Percentiles rank a stretch among this genome's conserved stretches.
Evolutionary conservation across 1,140 invertebrate genomes (phyloP).

Genomic region (Drosophila simulans): DNA sequence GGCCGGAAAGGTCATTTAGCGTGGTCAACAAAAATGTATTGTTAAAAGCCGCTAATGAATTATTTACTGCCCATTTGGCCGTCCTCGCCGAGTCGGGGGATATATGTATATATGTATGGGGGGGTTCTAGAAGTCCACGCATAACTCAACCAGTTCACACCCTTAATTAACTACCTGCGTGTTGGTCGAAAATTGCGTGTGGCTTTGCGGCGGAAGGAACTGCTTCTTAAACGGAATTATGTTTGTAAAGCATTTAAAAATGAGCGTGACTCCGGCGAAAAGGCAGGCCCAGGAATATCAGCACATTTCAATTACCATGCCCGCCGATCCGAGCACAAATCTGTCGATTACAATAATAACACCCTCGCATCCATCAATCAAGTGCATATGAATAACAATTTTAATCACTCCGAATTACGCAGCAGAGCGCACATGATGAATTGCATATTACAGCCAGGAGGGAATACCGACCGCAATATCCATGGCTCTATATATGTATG

Average conservation of each 20-base stretch:
- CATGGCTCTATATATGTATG: not conserved
- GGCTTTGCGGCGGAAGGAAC: constrained; percentile 46
- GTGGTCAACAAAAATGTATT: constrained; percentile 72
- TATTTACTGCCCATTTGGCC: constrained; percentile 76
- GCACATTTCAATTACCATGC: constrained; percentile 25
- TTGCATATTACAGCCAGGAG: constrained; percentile 50
- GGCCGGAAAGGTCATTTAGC: constrained; percentile 44
- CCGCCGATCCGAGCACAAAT: constrained; percentile 23
- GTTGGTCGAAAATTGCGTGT: constrained; percentile 64
- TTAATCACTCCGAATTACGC: constrained; percentile 76
- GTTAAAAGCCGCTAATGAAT: constrained; percentile 83
- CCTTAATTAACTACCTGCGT: constrained; percentile 83
- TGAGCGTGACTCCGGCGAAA: constrained; percentile 30
- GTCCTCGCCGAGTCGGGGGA: constrained; percentile 27
- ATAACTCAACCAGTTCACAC: constrained; percentile 84
- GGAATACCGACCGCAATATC: constrained; percentile 11
- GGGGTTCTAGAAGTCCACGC: constrained; percentile 49
- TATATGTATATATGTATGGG: constrained; percentile 1
- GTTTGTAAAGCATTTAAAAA: constrained; percentile 74
- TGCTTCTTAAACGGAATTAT: constrained; percentile 60
- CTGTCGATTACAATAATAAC: constrained; percentile 37
- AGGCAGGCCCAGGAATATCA: not conserved
- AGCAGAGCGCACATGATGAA: constrained; percentile 81
- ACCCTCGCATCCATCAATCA: constrained; percentile 63
- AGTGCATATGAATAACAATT: constrained; percentile 74